Evolutionary conservation across 2,113 vertebrate genomes (phyloP), one percentile per base, ranked within the genome.

Genomic region (Stegostoma tigrinum): DNA sequence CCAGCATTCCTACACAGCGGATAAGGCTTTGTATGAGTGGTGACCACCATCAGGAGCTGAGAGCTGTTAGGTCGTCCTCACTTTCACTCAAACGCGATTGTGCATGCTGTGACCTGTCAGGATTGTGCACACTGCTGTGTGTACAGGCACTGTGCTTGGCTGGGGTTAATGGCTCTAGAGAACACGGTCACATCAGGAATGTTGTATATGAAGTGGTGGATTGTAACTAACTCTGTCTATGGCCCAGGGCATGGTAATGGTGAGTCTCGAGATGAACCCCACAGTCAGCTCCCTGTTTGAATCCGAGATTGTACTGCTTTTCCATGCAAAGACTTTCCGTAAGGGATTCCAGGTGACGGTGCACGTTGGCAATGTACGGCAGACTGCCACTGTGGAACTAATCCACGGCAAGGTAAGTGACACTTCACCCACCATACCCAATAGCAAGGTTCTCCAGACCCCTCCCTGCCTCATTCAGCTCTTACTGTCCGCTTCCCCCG

Each of bases 301-400:
- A 97, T 99, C 99, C 0, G 99, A 99, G 97, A 99, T 99, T 0
- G 98, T 99, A 91, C 97, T 99, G 75, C 97, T 99, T 68, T 99
- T 99, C 97, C 99, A 99, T 7, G 98, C 99, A 66, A 99, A 99
- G 5, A 99, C 98, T 96, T 99, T 99, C 97, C 98, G 98, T 96
- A 99, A 98, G 96, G 99, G 99, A 95, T 99, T 99, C 97, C 99
- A 99, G 97, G 99, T 99, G 96, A 99, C 99, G 0, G 99, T 99
- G 48, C 99, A 99, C 0, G 99, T 99, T 90, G 98, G 99, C 93
- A 99, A 99, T 0, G 98, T 99, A 66, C 98, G 99, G 95, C 99
- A 99, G 97, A 99, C 99, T 0, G 99, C 99, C 87, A 97, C 98
- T 0, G 98, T 99, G 96, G 98, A 99, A 97, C 98, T 99, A 96